Evolutionary conservation across 2,797 vertebrate species (phyloP), one percentile per base, ranked within the genome.

Genomic region (Falco biarmicus): DNA sequence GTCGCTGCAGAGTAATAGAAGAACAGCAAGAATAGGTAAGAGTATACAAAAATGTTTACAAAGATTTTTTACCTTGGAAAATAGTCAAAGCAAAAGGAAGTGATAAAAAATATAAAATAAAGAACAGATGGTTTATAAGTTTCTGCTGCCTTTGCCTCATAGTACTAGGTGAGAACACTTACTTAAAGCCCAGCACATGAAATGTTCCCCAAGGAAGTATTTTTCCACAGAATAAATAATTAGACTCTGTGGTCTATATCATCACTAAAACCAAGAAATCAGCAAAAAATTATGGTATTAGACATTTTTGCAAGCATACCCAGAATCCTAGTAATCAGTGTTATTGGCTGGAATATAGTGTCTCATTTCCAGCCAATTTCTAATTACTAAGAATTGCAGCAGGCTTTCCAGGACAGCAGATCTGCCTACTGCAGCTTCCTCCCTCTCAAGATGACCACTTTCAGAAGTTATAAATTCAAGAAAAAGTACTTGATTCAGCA

Each of bases 271-370:
- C 8, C 0, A 93, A 65, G 25, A 89, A 61, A 85, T 92, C 68
- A 54, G 53, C 53, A 89, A 77, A 82, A 92, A 76, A 14, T 32
- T 34, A 69, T 39, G 6, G 14, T 31, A 54, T 51, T 65, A 80
- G 81, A 59, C 84, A 87, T 83, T 96, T 93, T 53, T 94, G 93
- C 88, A 95, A 95, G 83, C 71, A 61, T 78, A 89, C 20, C 29
- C 90, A 90, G 50, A 93, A 80, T 83, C 47, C 63, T 50, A 56
- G 47, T 64, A 89, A 94, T 95, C 70, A 94, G 13, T 39, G 29
- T 77, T 84, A 92, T 74, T 95, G 91, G 57, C 68, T 93, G 78
- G 68, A 90, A 80, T 69, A 80, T 9, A 45, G 82, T 70, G 57
- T 39, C 34, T 90, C 64, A 43, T 80, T 87, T 93, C 64, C 53